Base-by-base conservation (phyloP, 1,140 invertebrate species). In the Cydia splendana region DNA sequence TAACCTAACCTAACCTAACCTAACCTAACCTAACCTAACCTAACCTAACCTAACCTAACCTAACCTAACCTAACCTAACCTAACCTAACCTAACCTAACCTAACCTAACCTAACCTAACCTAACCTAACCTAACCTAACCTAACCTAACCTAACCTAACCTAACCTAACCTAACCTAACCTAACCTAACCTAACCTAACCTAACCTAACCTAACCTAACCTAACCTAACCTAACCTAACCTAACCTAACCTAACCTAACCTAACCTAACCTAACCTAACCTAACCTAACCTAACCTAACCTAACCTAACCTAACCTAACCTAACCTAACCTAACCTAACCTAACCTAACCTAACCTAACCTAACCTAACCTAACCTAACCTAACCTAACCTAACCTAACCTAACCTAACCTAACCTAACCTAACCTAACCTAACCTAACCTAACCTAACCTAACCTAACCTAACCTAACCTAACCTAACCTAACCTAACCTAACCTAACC, bases 271-370 rank as follows among this genome's bases (percentile, higher is more conserved):
- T 76, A 76, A 79, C 71, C 75, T 79, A 76, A 76, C 75, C 71
- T 67, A 65, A 76, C 57, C 75, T 67, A 76, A 74, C 51, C 71
- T 51, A 74, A 76, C 57, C 75, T 74, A 67, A 79, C 57, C 62
- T 78, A 75, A n/a, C n/a, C 77, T 75, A 78, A 78, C 77, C 77
- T 73, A 79, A 79, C 78, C 80, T 78, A 81, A 81, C 80, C 79
- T 78, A 77, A 81, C 80, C n/a, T 76, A 77, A 77, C 76, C 80
- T 77, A 77, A 82, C 78, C 81, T 80, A 82, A 82, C 81, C 77
- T 75, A 80, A 82, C 81, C 81, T 78, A 82, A 80, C 78, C 78
- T 78, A 81, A 82, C 81, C 81, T 78, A 82, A 82, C 81, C 81
- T 78, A 80, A 82, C 80, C 77, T 78, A 78, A 81, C 77, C 80